Evolutionary conservation across 2,797 vertebrate genomes (phyloP), one percentile per base, ranked within the genome.

Genomic region (Chaetophractus vellerosus): DNA sequence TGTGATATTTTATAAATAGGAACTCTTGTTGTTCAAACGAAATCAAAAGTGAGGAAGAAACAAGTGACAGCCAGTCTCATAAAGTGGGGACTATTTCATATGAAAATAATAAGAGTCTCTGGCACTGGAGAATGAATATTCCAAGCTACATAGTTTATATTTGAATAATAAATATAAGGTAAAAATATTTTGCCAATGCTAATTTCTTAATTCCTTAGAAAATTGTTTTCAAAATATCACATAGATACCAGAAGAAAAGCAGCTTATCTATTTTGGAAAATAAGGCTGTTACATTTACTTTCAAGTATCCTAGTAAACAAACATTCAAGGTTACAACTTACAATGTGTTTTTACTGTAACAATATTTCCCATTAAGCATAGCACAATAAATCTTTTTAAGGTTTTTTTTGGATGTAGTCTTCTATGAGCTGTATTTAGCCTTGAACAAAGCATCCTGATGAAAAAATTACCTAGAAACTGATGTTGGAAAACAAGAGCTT

Each of bases 401-500:
- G 63, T 26, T 93, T 97, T 97, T 97, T 98, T 95, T 75, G 94
- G 95, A 94, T 97, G 41, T 92, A 93, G 96, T 97, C 96, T 97
- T 80, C 64, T 97, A 68, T 92, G 83, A 97, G 68, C 9, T 95
- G 95, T 96, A 36, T 92, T 90, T 91, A 97, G 95, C 97, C 96
- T 98, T 98, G 97, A 98, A 97, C 76, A 97, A 5, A 88, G 45
- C 93, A 95, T 88, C 41, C 61, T 97, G 93, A 83, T 97, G 89
- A 93, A 98, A 92, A 97, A 95, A 97, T 86, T 96, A 97, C 59
- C 31, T 33, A 31, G 86, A 96, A 97, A 90, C 48, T 63, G 66
- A 93, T 96, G 94, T 55, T 97, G 91, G 97, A 97, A 98, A 98
- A 96, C 63, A 87, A 92, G 64, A 98, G 96, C 92, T 98, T 94